Base-by-base conservation (phyloP, 2,113 vertebrate species). In the Psittacus erithacus region DNA sequence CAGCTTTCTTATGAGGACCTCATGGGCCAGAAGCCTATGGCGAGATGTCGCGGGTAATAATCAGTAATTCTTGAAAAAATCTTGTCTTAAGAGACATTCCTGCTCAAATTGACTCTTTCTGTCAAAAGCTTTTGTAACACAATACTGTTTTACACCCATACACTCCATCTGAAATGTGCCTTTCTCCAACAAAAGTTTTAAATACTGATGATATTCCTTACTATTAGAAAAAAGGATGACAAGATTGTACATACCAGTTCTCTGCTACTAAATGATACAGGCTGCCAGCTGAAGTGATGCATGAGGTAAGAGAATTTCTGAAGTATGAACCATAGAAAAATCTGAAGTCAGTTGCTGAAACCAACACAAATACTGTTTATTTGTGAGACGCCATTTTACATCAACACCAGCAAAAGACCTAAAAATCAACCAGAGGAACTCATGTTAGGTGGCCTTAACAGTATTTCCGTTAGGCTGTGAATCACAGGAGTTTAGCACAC, bases 281-380 rank as follows among this genome's bases (percentile, higher is more conserved):
- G n/a, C 11, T 75, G 29, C 39, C 39, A 41, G 38, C 39, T 68
- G 50, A 64, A 2, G 0, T 24, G 41, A 84, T 38, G 7, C 28
- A 60, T 5, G 23, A 69, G 43, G 33, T 41, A 57, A 0, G 19
- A 86, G 43, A 67, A 47, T 64, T 93, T 85, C 86, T 84, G 18
- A 94, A 91, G 82, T 35, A 74, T 22, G 44, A 96, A 65, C 17
- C 79, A 95, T 35, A 96, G 70, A 95, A 95, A 92, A 93, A 95
- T 62, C 87, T 97, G 63, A 95, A 93, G 82, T 92, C 92, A 92
- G 44, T 83, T 94, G 97, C 96, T 96, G 97, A 98, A 97, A 98
- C 96, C 92, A 98, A 97, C 96, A 98, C 97, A 98, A 98, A 97
- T 96, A 96, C 88, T 86, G 93, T 98, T 98, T 98, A 98, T 98